Evolutionary conservation across 1,140 invertebrate genomes (phyloP), one percentile per base, ranked within the genome.

Genomic region (Drosophila triauraria): DNA sequence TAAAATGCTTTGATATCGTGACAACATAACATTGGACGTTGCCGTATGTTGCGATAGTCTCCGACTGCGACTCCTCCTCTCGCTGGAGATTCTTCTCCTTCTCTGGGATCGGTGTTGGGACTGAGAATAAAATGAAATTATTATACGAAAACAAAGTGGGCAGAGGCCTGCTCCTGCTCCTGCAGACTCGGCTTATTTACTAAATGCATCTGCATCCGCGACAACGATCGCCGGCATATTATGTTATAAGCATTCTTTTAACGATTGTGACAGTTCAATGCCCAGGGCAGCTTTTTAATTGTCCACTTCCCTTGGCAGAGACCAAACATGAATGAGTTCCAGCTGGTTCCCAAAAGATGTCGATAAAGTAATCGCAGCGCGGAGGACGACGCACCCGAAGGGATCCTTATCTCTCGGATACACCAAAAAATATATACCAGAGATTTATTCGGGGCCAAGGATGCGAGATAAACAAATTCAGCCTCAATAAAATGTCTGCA

Each of bases 1-100:
- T 92, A 92, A 92, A 92, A 92, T 92, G 91, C 91, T 92, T 92
- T 92, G 91, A 92, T 92, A 92, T 92, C 91, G 91, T 92, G 91
- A 92, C 91, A 92, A 92, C 91, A 92, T 91, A 91, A 92, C 91
- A 92, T 92, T 92, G 82, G 82, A 88, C 85, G 91, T 90, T 57
- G 75, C 78, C 79, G 69, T 67, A 70, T 57, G 75, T 59, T 79
- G 46, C 54, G 54, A 77, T 54, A 75, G 54, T 51, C 44, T 51
- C 43, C 58, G 23, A 56, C 65, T 71, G 40, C 51, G 58, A 35
- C 57, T 48, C 17, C 20, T 48, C 30, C 30, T 44, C 53, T 59
- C 8, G 7, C 58, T 30, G 27, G 30, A 27, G 48, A 71, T 69
- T 35, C 40, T 50, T 43, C 40, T 59, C 27, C 20, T 59, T 20